Conservation (phyloP, 2,888 invertebrate species). For the Cerastis leucographa region DNA sequence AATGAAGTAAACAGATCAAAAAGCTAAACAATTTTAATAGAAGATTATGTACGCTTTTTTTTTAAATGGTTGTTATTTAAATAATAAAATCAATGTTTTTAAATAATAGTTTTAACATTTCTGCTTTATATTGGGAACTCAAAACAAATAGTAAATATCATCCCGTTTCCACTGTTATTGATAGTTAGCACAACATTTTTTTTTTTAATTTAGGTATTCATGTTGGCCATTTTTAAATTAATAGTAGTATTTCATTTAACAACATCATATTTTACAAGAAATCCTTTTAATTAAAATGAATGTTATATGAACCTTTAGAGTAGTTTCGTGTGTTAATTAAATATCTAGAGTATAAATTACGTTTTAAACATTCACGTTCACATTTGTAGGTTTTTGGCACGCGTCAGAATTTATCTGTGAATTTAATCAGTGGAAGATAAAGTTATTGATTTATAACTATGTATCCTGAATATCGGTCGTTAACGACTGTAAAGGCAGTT, state of each 20-base stretch:
- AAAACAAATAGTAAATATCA: too few species aligned
- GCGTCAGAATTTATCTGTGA: conserved; percentile 37
- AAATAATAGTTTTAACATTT: neutral
- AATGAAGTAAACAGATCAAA: neutral
- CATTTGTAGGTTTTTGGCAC: conserved; percentile 53
- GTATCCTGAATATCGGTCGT: conserved; percentile 26
- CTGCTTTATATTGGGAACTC: too few species aligned
- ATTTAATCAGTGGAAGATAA: conserved; percentile 36
- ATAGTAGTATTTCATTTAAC: conserved; percentile 1
- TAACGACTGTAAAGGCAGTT: conserved; percentile 45
- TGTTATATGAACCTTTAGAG: conserved; percentile 7
- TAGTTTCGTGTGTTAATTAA: conserved; percentile 13
- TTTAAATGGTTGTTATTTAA: neutral
- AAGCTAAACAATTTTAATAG: neutral
- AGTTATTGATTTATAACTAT: conserved; percentile 47
- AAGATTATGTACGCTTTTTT: neutral
- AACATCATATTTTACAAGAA: conserved; percentile 19
- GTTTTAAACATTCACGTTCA: conserved; percentile 20
- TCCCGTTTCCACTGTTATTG: too few species aligned
- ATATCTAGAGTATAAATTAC: conserved; percentile 22
- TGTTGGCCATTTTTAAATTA: conserved; percentile 9
- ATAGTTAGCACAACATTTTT: neutral
- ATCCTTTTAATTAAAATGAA: conserved; percentile 18
- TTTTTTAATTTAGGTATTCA: neutral
- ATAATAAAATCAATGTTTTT: neutral